phyloP scores from a whole-genome alignment of 1,140 invertebrate species.

The Tribolium castaneum region DNA sequence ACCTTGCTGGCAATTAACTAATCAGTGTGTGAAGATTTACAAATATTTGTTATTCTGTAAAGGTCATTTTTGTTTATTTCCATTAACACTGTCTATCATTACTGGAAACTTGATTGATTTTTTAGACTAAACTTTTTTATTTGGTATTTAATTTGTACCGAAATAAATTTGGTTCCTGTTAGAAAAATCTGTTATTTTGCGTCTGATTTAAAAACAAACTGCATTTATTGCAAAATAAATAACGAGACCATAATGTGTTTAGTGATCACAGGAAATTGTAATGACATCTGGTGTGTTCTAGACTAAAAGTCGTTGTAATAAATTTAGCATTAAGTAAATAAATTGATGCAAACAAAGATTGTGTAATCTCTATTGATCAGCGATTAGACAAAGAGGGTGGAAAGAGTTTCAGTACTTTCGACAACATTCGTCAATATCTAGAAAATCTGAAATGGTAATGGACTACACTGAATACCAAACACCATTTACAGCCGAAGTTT shows the following conservation, averaged over 20 bases:
- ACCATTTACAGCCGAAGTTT: not conserved
- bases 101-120: not conserved
- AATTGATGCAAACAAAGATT: constrained; percentile 26
- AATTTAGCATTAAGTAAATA: constrained; percentile 25
- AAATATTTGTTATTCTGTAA: not conserved
- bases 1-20: not conserved
- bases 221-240: constrained; percentile 12
- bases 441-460: constrained; percentile 20
- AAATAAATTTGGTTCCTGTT: not conserved
- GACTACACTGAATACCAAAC: not conserved
- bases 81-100: constrained; percentile 1
- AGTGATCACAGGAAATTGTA: not conserved
- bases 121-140: not conserved
- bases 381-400: constrained; percentile 2
- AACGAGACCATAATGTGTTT: not conserved
- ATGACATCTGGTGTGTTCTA: constrained; percentile 17
- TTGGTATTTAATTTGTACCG: not conserved
- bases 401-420: not conserved
- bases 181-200: not conserved
- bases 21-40: not conserved
- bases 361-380: constrained; percentile 23
- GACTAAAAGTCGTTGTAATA: constrained; percentile 15
- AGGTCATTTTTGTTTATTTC: not conserved
- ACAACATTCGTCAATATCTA: constrained; percentile 7
- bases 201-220: constrained; percentile 17